phyloP scores from a whole-genome alignment of 2,113 vertebrate species.

The Echinops telfairi region DNA sequence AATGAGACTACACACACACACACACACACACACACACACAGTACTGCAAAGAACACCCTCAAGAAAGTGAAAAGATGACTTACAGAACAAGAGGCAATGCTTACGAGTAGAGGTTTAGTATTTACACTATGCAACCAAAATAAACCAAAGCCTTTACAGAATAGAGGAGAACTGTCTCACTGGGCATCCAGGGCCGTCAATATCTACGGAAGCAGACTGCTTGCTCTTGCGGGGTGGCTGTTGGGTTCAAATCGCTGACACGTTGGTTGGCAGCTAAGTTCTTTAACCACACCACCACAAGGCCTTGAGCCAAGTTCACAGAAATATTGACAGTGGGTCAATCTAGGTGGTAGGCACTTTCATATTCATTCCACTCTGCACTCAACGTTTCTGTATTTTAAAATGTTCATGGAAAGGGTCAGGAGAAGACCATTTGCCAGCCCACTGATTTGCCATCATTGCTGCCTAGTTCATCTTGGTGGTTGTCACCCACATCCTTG shows the following conservation, averaged over 20 bases:
- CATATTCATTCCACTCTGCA: constrained; percentile 2
- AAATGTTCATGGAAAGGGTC: not conserved
- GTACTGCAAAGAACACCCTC: not conserved
- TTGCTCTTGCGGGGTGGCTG: not conserved
- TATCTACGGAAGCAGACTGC: not conserved
- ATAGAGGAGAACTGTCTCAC: not conserved
- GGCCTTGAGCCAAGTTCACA: not conserved
- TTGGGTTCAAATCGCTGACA: not conserved
- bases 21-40: not conserved
- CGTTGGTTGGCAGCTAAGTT: not conserved
- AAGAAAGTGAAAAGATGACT: constrained; percentile 26
- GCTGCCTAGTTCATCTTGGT: not conserved
- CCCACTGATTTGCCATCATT: too few species aligned
- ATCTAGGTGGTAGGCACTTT: not conserved
- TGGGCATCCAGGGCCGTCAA: not conserved
- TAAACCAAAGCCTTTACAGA: not conserved
- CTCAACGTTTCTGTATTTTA: constrained; percentile 35
- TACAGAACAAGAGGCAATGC: constrained; percentile 32
- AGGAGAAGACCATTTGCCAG: not conserved
- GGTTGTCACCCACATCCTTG: too few species aligned
- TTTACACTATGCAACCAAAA: not conserved
- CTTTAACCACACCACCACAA: not conserved
- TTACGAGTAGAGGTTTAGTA: not conserved
- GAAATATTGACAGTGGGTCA: constrained; percentile 28
- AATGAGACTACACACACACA: not conserved